A percentile compares a stretch with the other conserved stretches of the same genome.
Conservation (phyloP, 2,797 vertebrate species). For the Acipenser ruthenus region DNA sequence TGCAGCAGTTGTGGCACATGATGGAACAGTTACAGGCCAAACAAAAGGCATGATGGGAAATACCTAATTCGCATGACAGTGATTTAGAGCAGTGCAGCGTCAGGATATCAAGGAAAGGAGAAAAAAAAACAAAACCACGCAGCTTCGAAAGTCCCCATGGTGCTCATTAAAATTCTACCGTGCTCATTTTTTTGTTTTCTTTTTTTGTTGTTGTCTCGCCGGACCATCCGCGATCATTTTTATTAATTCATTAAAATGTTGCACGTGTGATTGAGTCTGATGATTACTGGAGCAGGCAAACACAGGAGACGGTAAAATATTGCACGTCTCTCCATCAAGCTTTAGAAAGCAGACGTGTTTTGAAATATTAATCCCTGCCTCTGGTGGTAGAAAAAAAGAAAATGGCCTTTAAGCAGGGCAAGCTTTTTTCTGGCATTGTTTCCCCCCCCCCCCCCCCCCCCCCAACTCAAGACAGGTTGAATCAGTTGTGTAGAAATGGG, state of each 20-base stretch:
- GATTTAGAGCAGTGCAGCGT: slow-evolving; percentile 45
- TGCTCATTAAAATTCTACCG: slow-evolving; percentile 70
- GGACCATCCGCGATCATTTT: slow-evolving; percentile 57
- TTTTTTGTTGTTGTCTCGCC: slow-evolving; percentile 43
- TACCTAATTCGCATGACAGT: slow-evolving; percentile 60
- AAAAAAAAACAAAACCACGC: slow-evolving; percentile 34
- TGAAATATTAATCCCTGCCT: slow-evolving; percentile 60
- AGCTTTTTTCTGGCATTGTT: neutral
- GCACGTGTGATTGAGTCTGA: slow-evolving; percentile 54
- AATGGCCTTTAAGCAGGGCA: neutral
- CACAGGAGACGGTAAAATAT: slow-evolving; percentile 29
- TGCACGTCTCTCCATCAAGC: slow-evolving; percentile 10
- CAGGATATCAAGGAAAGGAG: slow-evolving; percentile 32
- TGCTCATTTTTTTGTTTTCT: slow-evolving; percentile 33
- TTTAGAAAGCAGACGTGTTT: slow-evolving; percentile 27
- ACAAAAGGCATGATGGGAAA: slow-evolving; percentile 47
- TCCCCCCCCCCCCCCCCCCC: neutral
- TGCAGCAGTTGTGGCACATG: slow-evolving; percentile 45
- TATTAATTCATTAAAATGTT: slow-evolving; percentile 77
- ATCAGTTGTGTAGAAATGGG: neutral
- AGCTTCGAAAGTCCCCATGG: slow-evolving; percentile 59
- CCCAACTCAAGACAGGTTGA: neutral
- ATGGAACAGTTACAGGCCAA: slow-evolving; percentile 40
- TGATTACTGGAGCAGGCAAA: slow-evolving; percentile 45
- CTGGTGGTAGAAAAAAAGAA: neutral